phyloP scores from a whole-genome alignment of 2,888 invertebrate species.

The Plutella xylostella region DNA sequence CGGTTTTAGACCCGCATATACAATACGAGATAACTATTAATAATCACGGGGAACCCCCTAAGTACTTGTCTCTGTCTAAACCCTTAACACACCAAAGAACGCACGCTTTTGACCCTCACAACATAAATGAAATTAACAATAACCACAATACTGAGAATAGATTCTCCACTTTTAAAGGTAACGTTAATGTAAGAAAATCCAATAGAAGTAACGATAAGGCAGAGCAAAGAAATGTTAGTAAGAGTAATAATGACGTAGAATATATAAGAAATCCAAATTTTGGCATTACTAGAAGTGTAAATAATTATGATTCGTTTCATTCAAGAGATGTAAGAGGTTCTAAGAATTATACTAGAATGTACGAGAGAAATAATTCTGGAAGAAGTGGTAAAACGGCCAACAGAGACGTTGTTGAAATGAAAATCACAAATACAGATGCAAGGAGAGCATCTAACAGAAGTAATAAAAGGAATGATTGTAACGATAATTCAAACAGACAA shows the following conservation, averaged over 20 bases:
- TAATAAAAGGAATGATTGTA: not conserved
- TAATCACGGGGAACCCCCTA: slow-evolving; percentile 65
- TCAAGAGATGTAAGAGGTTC: slow-evolving; percentile 36
- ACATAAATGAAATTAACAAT: slow-evolving; percentile 46
- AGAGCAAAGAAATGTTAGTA: slow-evolving; percentile 35
- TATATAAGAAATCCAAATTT: slow-evolving; percentile 54
- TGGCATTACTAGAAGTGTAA: slow-evolving; percentile 30
- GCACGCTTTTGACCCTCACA: slow-evolving; percentile 49
- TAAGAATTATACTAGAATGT: slow-evolving; percentile 36
- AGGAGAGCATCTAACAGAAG: not conserved
- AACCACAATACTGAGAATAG: slow-evolving; percentile 33
- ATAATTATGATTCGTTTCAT: slow-evolving; percentile 8
- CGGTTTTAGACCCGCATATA: slow-evolving; percentile 65
- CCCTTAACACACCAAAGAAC: slow-evolving; percentile 65
- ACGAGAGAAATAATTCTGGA: slow-evolving; percentile 43
- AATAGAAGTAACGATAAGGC: slow-evolving; percentile 33
- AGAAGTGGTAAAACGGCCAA: slow-evolving; percentile 17
- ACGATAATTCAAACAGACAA: too few species aligned
- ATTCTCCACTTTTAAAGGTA: slow-evolving; percentile 40
- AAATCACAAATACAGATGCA: not conserved
- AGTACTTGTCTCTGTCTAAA: slow-evolving; percentile 62
- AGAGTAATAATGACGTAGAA: slow-evolving; percentile 52
- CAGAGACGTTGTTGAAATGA: not conserved
- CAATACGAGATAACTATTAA: slow-evolving; percentile 68
- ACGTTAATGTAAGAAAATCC: slow-evolving; percentile 25